These are phyloP conservation scores for Drosophila biarmipes DNA, from an alignment of 1,140 invertebrate species.

Conservation along the genomic window DNA sequence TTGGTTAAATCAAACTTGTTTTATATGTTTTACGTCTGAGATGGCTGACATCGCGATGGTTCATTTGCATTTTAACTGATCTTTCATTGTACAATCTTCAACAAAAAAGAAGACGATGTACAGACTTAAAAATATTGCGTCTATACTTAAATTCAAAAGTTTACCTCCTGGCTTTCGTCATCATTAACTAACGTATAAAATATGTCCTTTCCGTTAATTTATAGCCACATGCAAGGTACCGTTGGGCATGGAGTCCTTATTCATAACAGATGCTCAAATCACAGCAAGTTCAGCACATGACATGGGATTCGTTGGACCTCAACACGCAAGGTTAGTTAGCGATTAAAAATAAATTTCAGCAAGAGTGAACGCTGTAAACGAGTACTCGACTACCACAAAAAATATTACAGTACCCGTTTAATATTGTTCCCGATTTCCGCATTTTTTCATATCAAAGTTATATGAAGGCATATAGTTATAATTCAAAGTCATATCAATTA, in stretches of 20 bases:
- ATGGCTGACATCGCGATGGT: conserved; percentile 36
- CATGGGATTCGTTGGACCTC: conserved; percentile 94
- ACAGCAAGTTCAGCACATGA: conserved; percentile 96
- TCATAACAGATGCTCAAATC: conserved; percentile 93
- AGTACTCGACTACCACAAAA: too few relatives aligned
- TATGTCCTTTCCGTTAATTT: conserved; percentile 14
- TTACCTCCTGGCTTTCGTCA: neutral
- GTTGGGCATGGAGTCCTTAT: conserved; percentile 96
- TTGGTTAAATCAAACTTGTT: conserved; percentile 36
- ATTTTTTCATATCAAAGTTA: too few relatives aligned
- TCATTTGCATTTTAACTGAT: neutral
- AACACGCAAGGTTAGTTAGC: conserved; percentile 90
- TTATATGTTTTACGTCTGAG: conserved; percentile 3
- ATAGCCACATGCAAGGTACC: conserved; percentile 92
- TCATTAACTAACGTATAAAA: conserved; percentile 62
- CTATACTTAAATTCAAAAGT: conserved; percentile 46
- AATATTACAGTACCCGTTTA: too few relatives aligned
- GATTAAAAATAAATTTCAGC: too few relatives aligned
- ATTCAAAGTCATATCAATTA: too few relatives aligned
- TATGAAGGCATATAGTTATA: too few relatives aligned
- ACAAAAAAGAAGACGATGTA: conserved; percentile 57
- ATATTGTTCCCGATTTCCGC: too few relatives aligned
- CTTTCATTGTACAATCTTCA: conserved; percentile 4
- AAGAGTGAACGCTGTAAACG: too few relatives aligned
- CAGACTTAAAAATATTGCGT: neutral